Conservation (phyloP, 2,888 invertebrate species). For the Scaptomyza cyrtandrae region DNA sequence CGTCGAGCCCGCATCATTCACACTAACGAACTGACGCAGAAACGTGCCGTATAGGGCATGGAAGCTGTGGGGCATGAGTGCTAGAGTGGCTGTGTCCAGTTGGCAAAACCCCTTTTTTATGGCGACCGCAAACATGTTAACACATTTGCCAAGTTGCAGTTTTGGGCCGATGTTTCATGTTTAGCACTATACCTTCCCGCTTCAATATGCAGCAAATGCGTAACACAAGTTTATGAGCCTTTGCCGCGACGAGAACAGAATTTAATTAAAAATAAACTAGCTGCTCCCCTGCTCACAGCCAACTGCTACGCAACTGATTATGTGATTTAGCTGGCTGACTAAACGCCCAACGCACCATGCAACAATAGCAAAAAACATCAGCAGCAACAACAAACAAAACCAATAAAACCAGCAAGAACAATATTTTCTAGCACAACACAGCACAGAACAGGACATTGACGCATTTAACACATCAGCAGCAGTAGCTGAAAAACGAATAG, state of each 20-base stretch:
- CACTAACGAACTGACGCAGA: constrained; percentile 67
- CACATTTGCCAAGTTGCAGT: constrained; percentile 67
- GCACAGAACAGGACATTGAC: constrained; percentile 7
- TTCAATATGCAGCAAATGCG: constrained; percentile 40
- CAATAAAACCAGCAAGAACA: constrained; percentile 9
- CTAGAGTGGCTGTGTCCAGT: constrained; percentile 34
- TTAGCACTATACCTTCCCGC: not conserved
- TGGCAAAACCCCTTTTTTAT: constrained; percentile 59
- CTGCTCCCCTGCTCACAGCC: constrained; percentile 10
- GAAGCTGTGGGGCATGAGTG: constrained; percentile 1
- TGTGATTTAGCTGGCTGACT: constrained; percentile 38
- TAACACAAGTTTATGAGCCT: constrained; percentile 64
- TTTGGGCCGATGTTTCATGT: constrained; percentile 27
- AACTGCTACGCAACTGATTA: constrained; percentile 49
- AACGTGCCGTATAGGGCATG: constrained; percentile 47
- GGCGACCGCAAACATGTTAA: constrained; percentile 72
- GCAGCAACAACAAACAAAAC: constrained; percentile 17
- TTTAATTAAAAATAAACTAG: constrained; percentile 75
- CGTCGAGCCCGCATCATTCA: constrained; percentile 50
- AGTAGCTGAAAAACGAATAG: constrained; percentile 5
- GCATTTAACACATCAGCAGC: constrained; percentile 41
- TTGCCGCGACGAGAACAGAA: constrained; percentile 36
- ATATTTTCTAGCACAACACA: constrained; percentile 6
- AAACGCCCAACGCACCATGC: constrained; percentile 7
- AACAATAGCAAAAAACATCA: constrained; percentile 16